Evolutionary conservation across 2,113 vertebrate genomes (phyloP), one percentile per base, ranked within the genome.

Genomic region (Xyrauchen texanus): DNA sequence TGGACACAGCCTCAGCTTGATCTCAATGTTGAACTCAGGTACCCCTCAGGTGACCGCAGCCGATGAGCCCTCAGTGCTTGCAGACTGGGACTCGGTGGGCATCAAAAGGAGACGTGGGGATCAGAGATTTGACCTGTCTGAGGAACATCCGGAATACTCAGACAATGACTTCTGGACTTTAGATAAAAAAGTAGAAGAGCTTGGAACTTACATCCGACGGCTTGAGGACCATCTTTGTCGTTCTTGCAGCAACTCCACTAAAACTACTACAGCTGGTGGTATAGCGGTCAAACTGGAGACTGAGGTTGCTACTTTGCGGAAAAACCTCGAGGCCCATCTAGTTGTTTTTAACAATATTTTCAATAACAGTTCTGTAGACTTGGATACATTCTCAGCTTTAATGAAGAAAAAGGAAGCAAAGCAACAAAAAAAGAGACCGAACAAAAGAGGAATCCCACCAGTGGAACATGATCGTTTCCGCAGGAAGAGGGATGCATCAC

Each of bases 331-430:
- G 61, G 90, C 88, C 1, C 96, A 99, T 8, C 87, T 94, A 44
- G 69, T 77, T 55, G 81, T 94, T 12, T 98, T 98, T 85, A 93
- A 92, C 74, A 90, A 91, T 42, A 79, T 98, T 0, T 96, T 97
- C 84, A 91, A 91, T n/a, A 96, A 93, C 47, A 86, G 90, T 52
- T 93, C 93, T 3, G 83, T 98, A 77, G 94, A 97, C 83, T 80
- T 96, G 11, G 86, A 87, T 11, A 92, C 92, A 66, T 88, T 98
- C 74, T 90, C 88, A 81, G 52, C 90, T 83, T 66, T 96, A 74
- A 81, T 87, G 76, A 94, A 81, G 85, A 93, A 82, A 81, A 90
- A 58, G 7, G 93, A 88, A 45, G 90, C 75, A 68, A 91, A 62
- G 86, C 89, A 68, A 88, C 87, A 34, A 34, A 90, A 83, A 87